Conservation (phyloP, 2,888 invertebrate species). For the Tromatobia lineatoria region DNA sequence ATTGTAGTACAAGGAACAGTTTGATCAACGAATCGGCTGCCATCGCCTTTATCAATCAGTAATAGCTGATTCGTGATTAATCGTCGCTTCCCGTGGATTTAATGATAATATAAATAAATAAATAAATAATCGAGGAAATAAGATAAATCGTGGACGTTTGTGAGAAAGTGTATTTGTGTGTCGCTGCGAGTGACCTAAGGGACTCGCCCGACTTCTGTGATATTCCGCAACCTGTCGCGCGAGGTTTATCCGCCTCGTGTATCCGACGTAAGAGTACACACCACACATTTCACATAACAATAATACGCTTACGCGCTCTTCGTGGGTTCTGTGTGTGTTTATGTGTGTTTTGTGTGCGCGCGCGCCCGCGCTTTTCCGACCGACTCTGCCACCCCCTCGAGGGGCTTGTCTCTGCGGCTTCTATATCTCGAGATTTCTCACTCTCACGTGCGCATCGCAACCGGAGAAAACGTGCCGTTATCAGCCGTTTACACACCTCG, state of each 20-base stretch:
- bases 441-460: conserved; percentile 1
- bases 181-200: neutral
- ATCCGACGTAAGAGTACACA: neutral
- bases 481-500: neutral
- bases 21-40: conserved; percentile 2
- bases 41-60: conserved; percentile 4
- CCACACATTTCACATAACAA: neutral
- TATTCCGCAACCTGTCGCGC: conserved; percentile 35
- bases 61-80: neutral
- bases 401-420: neutral
- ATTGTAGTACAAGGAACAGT: neutral
- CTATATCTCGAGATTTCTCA: neutral
- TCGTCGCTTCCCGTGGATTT: neutral
- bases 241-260: conserved; percentile 8
- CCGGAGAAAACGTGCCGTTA: conserved; percentile 1
- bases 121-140: neutral
- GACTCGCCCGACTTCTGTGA: conserved; percentile 13
- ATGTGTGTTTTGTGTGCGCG: neutral
- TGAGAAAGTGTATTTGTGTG: neutral
- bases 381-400: too few species aligned
- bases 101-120: neutral
- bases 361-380: neutral
- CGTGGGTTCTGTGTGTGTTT: neutral
- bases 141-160: neutral
- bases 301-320: neutral